Evolutionary conservation across 2,888 invertebrate genomes (phyloP), one percentile per base, ranked within the genome.

Genomic region (Rhaphigaster nebulosa): DNA sequence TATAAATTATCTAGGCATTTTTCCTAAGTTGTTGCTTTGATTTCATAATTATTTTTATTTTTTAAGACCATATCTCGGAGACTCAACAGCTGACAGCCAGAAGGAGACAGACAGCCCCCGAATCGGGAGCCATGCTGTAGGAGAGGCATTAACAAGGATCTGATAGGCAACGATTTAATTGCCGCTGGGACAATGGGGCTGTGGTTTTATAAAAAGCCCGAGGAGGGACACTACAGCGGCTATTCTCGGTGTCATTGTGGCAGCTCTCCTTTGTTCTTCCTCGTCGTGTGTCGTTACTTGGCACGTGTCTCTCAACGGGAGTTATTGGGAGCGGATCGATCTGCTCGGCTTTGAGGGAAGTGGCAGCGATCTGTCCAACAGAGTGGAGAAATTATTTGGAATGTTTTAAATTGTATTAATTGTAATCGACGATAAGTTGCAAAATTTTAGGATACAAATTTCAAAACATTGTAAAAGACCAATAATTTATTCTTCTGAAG

Each of bases 211-310:
- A 45, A 84, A 84, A 84, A 84, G 45, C 13, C n/a, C 26, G 45
- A 45, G 45, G n/a, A 50, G 84, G 45, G 38, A 84, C 84, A 84
- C n/a, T 50, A 84, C 84, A 84, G 45, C 45, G 84, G 84, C 84
- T 84, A 84, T 84, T 84, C 70, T 84, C 45, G 41, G 84, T 84
- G 45, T 41, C 84, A 84, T 84, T 84, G 84, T 84, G 84, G n/a
- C 84, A 84, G 84, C 45, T 26, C 45, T 5, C 45, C 84, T 84
- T 84, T 84, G 84, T 84, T 84, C 84, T 84, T 45, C 4, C 38
- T 76, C 10, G 20, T 38, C 70, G 34, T 45, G 45, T 84, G 45
- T 84, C 45, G 41, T 10, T 18, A n/a, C 45, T 50, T 84, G 45
- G 41, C 84, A 76, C 38, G 70, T 38, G 70, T 34, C 70, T 76